Conservation (phyloP, 2,888 invertebrate species). For the Lordiphosa fenestrarum region DNA sequence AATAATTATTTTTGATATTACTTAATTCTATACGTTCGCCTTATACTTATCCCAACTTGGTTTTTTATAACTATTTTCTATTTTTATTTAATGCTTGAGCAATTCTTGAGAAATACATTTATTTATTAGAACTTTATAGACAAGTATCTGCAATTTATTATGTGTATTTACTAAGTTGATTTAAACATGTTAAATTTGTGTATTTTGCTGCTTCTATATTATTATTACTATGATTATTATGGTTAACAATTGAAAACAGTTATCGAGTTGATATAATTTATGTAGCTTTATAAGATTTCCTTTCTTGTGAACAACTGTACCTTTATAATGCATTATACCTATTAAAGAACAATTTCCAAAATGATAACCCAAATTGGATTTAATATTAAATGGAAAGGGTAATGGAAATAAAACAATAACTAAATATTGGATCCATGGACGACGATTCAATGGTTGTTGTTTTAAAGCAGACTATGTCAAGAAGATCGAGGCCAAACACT, state of each 20-base stretch:
- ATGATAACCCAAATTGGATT: not conserved
- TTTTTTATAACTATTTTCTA: constrained; percentile 51
- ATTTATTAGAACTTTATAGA: constrained; percentile 64
- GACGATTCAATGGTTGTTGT: no score
- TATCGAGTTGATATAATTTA: constrained; percentile 46
- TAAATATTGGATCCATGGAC: no score
- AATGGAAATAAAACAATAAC: no score
- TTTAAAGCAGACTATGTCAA: no score
- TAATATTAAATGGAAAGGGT: no score
- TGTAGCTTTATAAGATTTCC: constrained; percentile 68
- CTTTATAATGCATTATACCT: constrained; percentile 68
- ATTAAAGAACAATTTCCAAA: constrained; percentile 60
- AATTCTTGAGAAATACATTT: constrained; percentile 64
- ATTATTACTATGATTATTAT: constrained; percentile 27
- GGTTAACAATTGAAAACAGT: constrained; percentile 37
- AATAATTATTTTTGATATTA: constrained; percentile 68
- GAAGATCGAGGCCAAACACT: no score
- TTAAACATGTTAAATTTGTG: constrained; percentile 69
- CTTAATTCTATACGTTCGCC: constrained; percentile 51
- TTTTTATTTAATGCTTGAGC: constrained; percentile 63
- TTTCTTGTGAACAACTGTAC: constrained; percentile 76
- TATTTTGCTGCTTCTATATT: constrained; percentile 67
- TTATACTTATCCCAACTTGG: constrained; percentile 34
- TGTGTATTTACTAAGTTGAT: constrained; percentile 63
- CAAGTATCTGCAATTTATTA: constrained; percentile 24